Conservation (phyloP, 2,113 vertebrate genomes). For the Cygnus buccinator region DNA sequence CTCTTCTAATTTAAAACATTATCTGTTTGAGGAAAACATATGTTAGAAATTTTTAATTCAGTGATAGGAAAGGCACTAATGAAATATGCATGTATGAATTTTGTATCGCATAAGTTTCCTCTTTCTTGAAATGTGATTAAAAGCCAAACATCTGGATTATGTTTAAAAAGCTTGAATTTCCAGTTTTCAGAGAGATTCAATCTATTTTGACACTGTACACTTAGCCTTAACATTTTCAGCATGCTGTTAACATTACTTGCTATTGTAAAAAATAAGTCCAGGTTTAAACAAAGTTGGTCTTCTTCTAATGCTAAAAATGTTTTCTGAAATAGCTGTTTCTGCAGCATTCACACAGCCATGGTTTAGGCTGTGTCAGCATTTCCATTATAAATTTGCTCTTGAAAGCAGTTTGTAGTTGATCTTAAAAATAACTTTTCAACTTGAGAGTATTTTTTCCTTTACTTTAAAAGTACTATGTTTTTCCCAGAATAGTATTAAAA, state of each 20-base stretch:
- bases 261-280: conserved; percentile 71
- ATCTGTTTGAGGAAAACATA: conserved; percentile 74
- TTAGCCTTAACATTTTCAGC: conserved; percentile 77
- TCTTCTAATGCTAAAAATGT: conserved; percentile 71
- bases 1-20: conserved; percentile 74
- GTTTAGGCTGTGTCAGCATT: conserved; percentile 69
- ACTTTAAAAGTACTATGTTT: neutral
- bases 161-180: conserved; percentile 80
- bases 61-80: conserved; percentile 82
- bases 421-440: conserved; percentile 52
- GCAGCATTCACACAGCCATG: conserved; percentile 21
- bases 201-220: conserved; percentile 80
- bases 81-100: conserved; percentile 83
- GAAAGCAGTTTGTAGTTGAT: conserved; percentile 57
- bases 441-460: neutral
- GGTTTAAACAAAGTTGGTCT: conserved; percentile 74
- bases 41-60: conserved; percentile 82
- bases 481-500: neutral
- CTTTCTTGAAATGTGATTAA: conserved; percentile 81
- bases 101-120: conserved; percentile 79
- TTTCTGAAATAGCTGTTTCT: conserved; percentile 72
- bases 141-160: conserved; percentile 84
- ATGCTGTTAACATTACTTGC: conserved; percentile 79
- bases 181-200: conserved; percentile 77
- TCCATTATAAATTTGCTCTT: conserved; percentile 65